Percentiles rank a stretch among this genome's conserved stretches.
Evolutionary conservation across 2,113 vertebrate genomes (phyloP).

Genomic region (Eulacestoma nigropectus): DNA sequence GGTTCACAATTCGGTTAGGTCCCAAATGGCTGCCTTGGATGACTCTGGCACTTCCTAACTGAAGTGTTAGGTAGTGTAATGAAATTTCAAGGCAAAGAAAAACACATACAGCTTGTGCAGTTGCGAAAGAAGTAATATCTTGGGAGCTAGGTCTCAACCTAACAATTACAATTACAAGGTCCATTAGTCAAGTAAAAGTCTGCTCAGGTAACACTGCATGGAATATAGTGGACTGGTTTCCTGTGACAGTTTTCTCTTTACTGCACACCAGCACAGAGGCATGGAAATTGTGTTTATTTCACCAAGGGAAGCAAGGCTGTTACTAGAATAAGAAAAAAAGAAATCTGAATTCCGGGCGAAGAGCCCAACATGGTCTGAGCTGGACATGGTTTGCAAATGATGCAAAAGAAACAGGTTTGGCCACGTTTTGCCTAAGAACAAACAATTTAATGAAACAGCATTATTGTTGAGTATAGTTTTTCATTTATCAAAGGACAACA

Average conservation of each 20-base stretch:
- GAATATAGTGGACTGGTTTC: neutral
- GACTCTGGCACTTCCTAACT: neutral
- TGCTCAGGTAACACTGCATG: neutral
- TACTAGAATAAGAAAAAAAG: neutral
- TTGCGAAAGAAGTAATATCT: neutral
- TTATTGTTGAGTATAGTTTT: neutral
- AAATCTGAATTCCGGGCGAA: neutral
- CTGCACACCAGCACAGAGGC: neutral
- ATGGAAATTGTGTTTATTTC: neutral
- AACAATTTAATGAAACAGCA: neutral
- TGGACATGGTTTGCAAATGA: neutral
- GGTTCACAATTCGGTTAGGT: neutral
- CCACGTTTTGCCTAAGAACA: neutral
- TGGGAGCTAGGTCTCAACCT: neutral
- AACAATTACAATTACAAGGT: neutral
- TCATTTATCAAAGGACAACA: neutral
- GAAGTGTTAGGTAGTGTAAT: neutral
- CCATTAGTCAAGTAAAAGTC: neutral
- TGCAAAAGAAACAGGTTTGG: neutral
- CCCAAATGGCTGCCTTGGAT: neutral
- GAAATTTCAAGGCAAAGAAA: constrained; percentile 25
- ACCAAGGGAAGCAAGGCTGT: neutral
- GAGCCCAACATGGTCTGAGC: neutral
- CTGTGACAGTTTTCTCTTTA: neutral
- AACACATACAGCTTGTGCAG: neutral